These are phyloP conservation scores for Patiria miniata DNA, from an alignment of 35 echinoderm and acorn worm species.

Conservation along the genomic window DNA sequence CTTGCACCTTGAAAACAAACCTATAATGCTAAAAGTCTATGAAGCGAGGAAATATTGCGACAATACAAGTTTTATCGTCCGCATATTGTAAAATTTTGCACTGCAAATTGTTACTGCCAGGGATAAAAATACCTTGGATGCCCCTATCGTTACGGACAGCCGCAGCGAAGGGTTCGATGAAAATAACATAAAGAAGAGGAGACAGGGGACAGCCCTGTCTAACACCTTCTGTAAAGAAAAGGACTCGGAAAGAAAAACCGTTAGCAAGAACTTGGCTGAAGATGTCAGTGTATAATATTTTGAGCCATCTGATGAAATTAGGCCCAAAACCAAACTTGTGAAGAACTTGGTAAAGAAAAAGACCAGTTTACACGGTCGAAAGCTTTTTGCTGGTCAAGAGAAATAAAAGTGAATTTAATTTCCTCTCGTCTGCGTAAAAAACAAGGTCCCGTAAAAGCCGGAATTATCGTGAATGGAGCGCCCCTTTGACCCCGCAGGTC, in stretches of 20 bases:
- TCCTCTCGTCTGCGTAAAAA: too few species aligned
- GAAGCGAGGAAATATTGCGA: not conserved
- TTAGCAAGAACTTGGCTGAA: slow-evolving; percentile 8
- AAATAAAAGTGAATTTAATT: not conserved
- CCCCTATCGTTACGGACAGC: not conserved
- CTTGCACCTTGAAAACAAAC: not conserved
- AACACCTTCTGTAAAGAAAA: not conserved
- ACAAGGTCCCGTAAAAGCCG: too few species aligned
- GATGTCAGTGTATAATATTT: slow-evolving; percentile 42
- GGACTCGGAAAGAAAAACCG: not conserved
- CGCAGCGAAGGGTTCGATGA: slow-evolving; percentile 17
- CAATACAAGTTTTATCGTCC: not conserved
- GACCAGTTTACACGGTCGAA: slow-evolving; percentile 31
- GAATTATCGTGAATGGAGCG: too few species aligned
- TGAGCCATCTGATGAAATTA: slow-evolving; percentile 30
- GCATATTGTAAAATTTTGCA: not conserved
- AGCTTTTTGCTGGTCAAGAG: slow-evolving; percentile 46
- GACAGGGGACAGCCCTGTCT: slow-evolving; percentile 49
- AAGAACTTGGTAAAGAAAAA: slow-evolving; percentile 14
- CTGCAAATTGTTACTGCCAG: not conserved
- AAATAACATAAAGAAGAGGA: slow-evolving; percentile 40
- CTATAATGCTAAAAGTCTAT: not conserved
- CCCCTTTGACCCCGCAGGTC: too few species aligned
- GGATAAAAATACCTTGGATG: not conserved
- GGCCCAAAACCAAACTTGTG: slow-evolving; percentile 27